A percentile compares a stretch with the other conserved stretches of the same genome.
Conservation (phyloP, 2,113 vertebrate species). For the Eretmochelys imbricata region DNA sequence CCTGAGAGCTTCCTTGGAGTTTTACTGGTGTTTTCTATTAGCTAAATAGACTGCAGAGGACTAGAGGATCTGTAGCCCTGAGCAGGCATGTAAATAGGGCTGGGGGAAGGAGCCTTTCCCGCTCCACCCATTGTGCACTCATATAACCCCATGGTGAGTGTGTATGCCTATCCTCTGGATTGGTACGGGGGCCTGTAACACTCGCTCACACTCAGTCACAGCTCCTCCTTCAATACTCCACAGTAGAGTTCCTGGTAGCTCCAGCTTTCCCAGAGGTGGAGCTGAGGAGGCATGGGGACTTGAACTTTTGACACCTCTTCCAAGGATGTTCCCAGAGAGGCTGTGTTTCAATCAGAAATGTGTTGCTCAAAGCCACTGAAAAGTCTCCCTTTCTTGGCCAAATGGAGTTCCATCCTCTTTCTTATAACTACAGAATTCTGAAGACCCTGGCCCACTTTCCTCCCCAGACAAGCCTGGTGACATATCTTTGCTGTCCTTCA, state of each 20-base stretch:
- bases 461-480: background rate
- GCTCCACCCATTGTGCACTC: background rate
- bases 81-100: background rate
- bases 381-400: background rate
- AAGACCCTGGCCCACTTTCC: background rate
- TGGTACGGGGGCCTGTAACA: background rate
- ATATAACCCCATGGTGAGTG: background rate
- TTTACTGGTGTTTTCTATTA: conserved; percentile 51
- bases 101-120: background rate
- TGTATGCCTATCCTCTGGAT: background rate
- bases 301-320: background rate
- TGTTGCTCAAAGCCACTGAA: background rate
- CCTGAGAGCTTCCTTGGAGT: conserved; percentile 37
- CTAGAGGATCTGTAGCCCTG: conserved; percentile 13
- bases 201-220: background rate
- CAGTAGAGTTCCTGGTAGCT: background rate
- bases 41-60: conserved; percentile 28
- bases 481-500: background rate
- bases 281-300: background rate
- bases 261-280: background rate
- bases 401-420: background rate
- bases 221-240: background rate
- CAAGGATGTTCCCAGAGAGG: background rate
- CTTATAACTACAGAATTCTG: background rate
- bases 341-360: background rate